Percentiles rank a stretch among this genome's conserved stretches.
Evolutionary conservation across 1,140 invertebrate species (phyloP).

Genomic region (Conopomorpha cramerella): DNA sequence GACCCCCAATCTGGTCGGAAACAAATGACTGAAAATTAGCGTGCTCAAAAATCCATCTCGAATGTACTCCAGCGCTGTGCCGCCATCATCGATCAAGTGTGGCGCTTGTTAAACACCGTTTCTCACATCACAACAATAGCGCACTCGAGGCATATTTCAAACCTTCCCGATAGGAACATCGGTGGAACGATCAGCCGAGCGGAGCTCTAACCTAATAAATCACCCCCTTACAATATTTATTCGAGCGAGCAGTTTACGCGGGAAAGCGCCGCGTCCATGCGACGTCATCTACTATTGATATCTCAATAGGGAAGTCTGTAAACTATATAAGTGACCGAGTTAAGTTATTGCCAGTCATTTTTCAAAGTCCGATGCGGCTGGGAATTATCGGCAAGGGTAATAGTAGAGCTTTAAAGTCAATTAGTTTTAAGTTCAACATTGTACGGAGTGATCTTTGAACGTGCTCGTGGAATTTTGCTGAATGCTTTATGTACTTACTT

Average conservation of each 20-base stretch:
- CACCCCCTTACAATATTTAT: conserved; percentile 55
- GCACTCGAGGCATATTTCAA: conserved; percentile 50
- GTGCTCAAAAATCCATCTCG: no score
- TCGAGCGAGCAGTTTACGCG: conserved; percentile 20
- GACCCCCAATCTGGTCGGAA: no score
- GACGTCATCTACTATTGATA: conserved; percentile 46
- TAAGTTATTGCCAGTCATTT: conserved; percentile 44
- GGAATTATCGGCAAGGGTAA: conserved; percentile 30
- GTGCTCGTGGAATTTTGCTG: no score
- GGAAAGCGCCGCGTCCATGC: conserved; percentile 17
- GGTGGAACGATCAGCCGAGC: conserved; percentile 25
- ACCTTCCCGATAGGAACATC: conserved; percentile 41
- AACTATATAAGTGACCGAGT: conserved; percentile 35
- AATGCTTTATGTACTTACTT: no score
- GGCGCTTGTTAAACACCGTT: conserved; percentile 54
- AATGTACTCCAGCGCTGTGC: conserved; percentile 5
- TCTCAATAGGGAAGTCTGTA: conserved; percentile 52
- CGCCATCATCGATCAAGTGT: conserved; percentile 40
- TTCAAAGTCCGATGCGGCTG: conserved; percentile 28
- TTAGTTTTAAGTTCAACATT: conserved; percentile 23
- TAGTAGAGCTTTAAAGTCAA: conserved; percentile 34
- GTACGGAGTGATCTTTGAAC: no score
- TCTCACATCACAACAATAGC: conserved; percentile 53
- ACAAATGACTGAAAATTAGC: no score
- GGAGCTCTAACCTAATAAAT: conserved; percentile 42